phyloP scores from a whole-genome alignment of 2,797 vertebrate species.

The Cynopterus sphinx region DNA sequence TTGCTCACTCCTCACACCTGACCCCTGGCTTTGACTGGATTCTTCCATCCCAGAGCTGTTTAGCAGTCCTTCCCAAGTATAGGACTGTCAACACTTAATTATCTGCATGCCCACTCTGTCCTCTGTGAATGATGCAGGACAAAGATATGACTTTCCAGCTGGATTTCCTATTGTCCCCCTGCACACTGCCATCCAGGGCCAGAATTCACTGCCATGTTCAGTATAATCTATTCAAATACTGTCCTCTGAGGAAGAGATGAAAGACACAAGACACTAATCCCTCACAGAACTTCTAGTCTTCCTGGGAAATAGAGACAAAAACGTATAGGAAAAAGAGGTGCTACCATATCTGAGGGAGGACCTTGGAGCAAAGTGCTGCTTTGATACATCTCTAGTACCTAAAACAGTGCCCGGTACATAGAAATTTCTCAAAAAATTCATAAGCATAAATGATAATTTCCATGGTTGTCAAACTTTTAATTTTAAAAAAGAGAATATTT shows the following conservation, averaged over 20 bases:
- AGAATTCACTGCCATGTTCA: not conserved
- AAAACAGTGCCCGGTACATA: not conserved
- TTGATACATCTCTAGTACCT: not conserved
- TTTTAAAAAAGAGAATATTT: conserved; percentile 15
- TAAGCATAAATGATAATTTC: not conserved
- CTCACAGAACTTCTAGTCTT: not conserved
- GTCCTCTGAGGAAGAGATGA: not conserved
- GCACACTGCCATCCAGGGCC: not conserved
- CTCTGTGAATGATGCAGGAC: not conserved
- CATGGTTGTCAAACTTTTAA: not conserved
- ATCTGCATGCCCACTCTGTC: not conserved
- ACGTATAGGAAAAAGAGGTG: not conserved
- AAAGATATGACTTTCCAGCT: not conserved
- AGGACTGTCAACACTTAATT: not conserved
- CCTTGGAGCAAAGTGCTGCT: not conserved
- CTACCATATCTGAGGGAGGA: not conserved
- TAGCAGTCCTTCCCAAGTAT: not conserved
- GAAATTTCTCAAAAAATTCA: not conserved
- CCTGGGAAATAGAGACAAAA: not conserved
- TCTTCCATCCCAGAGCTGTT: conserved; percentile 2
- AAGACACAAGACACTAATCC: not conserved
- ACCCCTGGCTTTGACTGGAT: not conserved
- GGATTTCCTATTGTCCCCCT: conserved; percentile 13
- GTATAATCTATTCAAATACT: not conserved
- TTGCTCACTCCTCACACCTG: not conserved